A percentile compares a stretch with the other conserved stretches of the same genome.
Conservation (phyloP, 2,113 vertebrate genomes). For the Gopherus evgoodei region DNA sequence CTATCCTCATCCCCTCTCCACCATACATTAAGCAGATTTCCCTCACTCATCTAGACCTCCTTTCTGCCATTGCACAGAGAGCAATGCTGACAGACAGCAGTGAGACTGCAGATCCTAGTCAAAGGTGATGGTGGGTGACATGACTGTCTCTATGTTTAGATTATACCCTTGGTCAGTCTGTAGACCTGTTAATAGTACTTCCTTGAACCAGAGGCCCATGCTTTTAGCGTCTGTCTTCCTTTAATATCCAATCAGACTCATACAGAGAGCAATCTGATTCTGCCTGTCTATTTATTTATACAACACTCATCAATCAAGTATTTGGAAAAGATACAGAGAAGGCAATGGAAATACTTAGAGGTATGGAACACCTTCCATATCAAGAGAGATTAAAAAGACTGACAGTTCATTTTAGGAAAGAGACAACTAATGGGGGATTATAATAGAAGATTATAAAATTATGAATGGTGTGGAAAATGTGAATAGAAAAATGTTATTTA, state of each 20-base stretch:
- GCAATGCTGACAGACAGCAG: constrained; percentile 8
- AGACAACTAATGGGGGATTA: too few relatives aligned
- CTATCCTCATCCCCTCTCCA: neutral
- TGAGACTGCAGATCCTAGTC: neutral
- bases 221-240: neutral
- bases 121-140: neutral
- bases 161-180: constrained; percentile 18
- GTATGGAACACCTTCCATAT: too few relatives aligned
- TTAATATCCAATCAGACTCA: neutral
- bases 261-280: neutral
- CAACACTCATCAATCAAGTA: neutral
- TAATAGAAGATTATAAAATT: too few relatives aligned
- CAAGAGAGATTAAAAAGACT: too few relatives aligned
- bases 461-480: too few relatives aligned
- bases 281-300: neutral
- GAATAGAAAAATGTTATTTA: too few relatives aligned
- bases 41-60: neutral
- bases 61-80: neutral
- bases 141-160: neutral
- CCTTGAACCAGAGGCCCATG: neutral
- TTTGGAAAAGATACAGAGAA: neutral
- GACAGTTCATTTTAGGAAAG: too few relatives aligned
- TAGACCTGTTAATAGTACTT: neutral
- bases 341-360: too few relatives aligned
- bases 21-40: constrained; percentile 6